Conservation (phyloP, 2,113 vertebrate species). For the Melanerpes formicivorus region DNA sequence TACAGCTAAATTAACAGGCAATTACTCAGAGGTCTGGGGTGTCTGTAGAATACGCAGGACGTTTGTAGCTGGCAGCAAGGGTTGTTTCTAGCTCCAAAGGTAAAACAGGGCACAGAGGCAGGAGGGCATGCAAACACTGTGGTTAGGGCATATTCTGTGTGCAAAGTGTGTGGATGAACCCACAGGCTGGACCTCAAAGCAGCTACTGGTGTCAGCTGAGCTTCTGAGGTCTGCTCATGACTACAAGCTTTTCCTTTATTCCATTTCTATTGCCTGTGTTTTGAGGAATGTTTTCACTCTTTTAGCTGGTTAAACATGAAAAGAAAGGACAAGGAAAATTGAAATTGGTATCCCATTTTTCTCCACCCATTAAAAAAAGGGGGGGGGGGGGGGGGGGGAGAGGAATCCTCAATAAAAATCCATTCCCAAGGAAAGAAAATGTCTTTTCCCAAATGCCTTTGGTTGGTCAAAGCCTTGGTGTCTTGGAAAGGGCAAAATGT, state of each 20-base stretch:
- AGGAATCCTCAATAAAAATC: background rate
- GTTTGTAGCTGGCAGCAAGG: background rate
- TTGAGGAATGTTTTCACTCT: background rate
- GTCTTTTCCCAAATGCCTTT: background rate
- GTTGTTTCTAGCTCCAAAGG: background rate
- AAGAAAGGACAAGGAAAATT: background rate
- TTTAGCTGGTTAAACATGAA: background rate
- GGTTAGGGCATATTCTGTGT: background rate
- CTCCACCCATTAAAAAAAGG: background rate
- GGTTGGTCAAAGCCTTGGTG: background rate
- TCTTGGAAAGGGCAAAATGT: background rate
- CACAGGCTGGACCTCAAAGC: background rate
- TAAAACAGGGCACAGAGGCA: background rate
- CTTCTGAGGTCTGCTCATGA: background rate
- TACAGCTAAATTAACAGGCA: background rate
- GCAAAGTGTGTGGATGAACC: background rate
- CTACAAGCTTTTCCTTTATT: rapidly evolving
- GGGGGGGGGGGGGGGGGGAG: background rate
- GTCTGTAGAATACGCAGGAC: background rate
- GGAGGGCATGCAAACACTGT: background rate
- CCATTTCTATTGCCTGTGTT: rapidly evolving
- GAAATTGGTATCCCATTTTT: background rate
- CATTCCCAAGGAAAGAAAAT: background rate
- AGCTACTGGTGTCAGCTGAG: background rate
- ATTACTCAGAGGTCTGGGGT: background rate